phyloP scores from a whole-genome alignment of 2,797 vertebrate genomes.

The Rachycentron canadum region DNA sequence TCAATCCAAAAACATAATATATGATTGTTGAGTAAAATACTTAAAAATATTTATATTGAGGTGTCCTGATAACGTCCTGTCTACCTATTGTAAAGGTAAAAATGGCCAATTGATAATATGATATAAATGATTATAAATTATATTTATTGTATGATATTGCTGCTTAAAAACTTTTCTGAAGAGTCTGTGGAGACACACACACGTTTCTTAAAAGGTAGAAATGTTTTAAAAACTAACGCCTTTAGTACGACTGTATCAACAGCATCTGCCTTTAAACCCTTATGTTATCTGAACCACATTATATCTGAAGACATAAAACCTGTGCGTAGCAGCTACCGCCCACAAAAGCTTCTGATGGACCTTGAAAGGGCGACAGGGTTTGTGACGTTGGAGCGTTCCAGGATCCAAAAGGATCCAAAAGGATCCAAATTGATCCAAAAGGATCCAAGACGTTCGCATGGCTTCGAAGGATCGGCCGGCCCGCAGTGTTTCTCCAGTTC shows the following conservation, averaged over 20 bases:
- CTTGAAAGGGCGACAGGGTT: not conserved
- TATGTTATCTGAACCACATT: too few relatives aligned
- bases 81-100: too few relatives aligned
- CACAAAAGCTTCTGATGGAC: slow-evolving; percentile 13
- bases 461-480: slow-evolving; percentile 28
- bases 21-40: too few relatives aligned
- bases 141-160: too few relatives aligned
- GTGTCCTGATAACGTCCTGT: too few relatives aligned
- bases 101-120: too few relatives aligned
- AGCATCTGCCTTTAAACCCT: not conserved
- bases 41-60: too few relatives aligned
- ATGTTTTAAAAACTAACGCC: not conserved
- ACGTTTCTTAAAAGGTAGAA: not conserved
- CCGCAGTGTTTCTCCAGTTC: slow-evolving; percentile 40
- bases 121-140: too few relatives aligned
- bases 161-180: too few relatives aligned
- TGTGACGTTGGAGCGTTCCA: slow-evolving; percentile 22
- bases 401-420: slow-evolving; percentile 9
- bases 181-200: too few relatives aligned
- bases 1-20: too few relatives aligned
- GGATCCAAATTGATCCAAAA: too few relatives aligned
- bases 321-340: slow-evolving; percentile 3
- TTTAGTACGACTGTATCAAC: not conserved
- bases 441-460: slow-evolving; percentile 29
- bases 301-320: not conserved